Percentiles rank a stretch among this genome's conserved stretches.
These are phyloP conservation scores for Platypus cylindrus DNA, from an alignment of 2,888 invertebrate species.

Conservation along the genomic window DNA sequence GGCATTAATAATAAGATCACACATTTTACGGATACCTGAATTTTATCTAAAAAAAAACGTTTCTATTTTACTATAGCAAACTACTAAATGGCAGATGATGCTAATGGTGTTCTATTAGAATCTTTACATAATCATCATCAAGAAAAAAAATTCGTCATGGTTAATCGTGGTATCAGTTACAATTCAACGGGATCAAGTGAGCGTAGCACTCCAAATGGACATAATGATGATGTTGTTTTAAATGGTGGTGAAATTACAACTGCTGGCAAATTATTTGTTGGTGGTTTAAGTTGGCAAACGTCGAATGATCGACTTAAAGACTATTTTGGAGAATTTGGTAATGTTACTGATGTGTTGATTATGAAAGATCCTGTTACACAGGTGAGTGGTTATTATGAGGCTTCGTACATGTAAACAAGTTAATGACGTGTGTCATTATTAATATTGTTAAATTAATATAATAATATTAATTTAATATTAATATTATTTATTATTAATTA, in stretches of 20 bases:
- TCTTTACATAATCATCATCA: too few species aligned
- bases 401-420: background rate
- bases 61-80: too few species aligned
- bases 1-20: too few species aligned
- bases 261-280: slow-evolving; percentile 79
- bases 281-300: slow-evolving; percentile 88
- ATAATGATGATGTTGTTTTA: too few species aligned
- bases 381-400: slow-evolving; percentile 41
- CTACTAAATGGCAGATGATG: too few species aligned
- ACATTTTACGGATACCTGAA: too few species aligned
- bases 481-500: too few species aligned
- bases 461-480: too few species aligned
- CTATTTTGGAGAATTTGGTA: slow-evolving; percentile 86
- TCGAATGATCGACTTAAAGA: slow-evolving; percentile 84
- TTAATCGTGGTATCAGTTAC: slow-evolving; percentile 35
- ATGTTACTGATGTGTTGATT: slow-evolving; percentile 81
- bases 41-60: too few species aligned
- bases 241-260: slow-evolving; percentile 46
- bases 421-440: too few species aligned
- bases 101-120: too few species aligned
- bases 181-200: slow-evolving; percentile 58
- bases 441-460: too few species aligned
- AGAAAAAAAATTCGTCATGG: slow-evolving; percentile 18
- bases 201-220: slow-evolving; percentile 53
- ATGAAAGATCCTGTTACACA: slow-evolving; percentile 92